Evolutionary conservation across 2,113 vertebrate species (phyloP), one percentile per base, ranked within the genome.

Genomic region (Numenius arquata): DNA sequence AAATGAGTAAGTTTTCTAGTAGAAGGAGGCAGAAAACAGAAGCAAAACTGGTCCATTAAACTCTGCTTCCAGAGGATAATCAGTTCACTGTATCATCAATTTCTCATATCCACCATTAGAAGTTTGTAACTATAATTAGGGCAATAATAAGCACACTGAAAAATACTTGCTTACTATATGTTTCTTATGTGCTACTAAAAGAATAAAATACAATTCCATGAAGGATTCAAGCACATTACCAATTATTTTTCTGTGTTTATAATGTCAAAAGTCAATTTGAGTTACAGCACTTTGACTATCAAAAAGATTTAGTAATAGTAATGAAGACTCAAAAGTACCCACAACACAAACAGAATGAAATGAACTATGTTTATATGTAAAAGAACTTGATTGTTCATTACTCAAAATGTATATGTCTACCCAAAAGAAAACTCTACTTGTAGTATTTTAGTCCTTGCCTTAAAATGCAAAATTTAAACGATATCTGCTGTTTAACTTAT

Each of bases 381-480:
- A 79, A 92, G 34, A 8, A 38, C 40, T 88, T 48, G 82, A 88
- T 47, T 73, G 15, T 9, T 80, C 21, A 67, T 85, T 83, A 75
- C 26, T 52, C 38, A 73, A 83, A 81, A n/a, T 38, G 21, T 43
- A 26, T 66, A 52, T 53, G 23, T 52, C 30, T 66, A 48, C 7
- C 13, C 30, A 9, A 38, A 84, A 76, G 4, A 67, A 92, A 81
- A 52, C 25, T 88, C 12, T 65, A 43, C 18, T 41, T 14, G 22
- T 67, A 79, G 15, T 10, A 85, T 79, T 95, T 92, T 38, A 87
- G 9, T 85, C 23, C 27, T 89, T 14, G 73, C 13, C 26, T 96
- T 94, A 95, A 96, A 92, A 87, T 74, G 34, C 72, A 92, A 95
- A 93, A 88, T 81, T 58, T 71, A 27, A 91, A 72, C 2, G 3